Evolutionary conservation across 2,888 invertebrate genomes (phyloP), one percentile per base, ranked within the genome.

Genomic region (Leuctra nigra): DNA sequence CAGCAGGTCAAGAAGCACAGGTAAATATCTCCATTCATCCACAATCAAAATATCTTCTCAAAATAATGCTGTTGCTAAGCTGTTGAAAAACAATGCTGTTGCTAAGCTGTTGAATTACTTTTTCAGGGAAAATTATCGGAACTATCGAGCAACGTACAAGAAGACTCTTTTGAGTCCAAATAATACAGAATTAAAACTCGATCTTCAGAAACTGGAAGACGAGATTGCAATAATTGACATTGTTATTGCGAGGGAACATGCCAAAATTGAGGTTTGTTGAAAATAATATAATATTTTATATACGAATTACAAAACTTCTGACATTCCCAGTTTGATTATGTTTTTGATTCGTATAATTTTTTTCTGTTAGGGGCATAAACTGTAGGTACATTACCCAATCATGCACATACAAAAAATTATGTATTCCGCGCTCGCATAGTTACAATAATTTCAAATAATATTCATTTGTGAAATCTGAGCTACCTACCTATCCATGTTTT

Each of bases 221-320:
- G 78, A 76, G 58, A 73, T 91, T 59, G 82, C 83, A 52, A 81
- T 90, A 39, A 73, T 85, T 48, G 86, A 86, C 56, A 84, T 91
- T 22, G 80, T 89, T 1, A 81, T 89, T 58, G 90, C 89, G 0
- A 77, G 89, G 61, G 87, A 87, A 67, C 84, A 89, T 61, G 88
- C 90, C 4, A 86, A 87, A 68, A 80, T 87, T 66, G 80, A 86
- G 76, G 87, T 87, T 66, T 64, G 66, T 53, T 20, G 38, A n/a
- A n/a, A n/a, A n/a, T n/a, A n/a, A n/a, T n/a, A n/a, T n/a, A n/a
- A n/a, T n/a, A n/a, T n/a, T n/a, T n/a, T n/a, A n/a, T n/a, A n/a
- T n/a, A n/a, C n/a, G n/a, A n/a, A n/a, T n/a, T n/a, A n/a, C n/a
- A n/a, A n/a, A n/a, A n/a, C n/a, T n/a, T n/a, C n/a, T n/a, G n/a